Percentiles rank a stretch among this genome's conserved stretches.
Evolutionary conservation across 2,797 vertebrate species (phyloP).

Genomic region (Hydrolagus colliei): DNA sequence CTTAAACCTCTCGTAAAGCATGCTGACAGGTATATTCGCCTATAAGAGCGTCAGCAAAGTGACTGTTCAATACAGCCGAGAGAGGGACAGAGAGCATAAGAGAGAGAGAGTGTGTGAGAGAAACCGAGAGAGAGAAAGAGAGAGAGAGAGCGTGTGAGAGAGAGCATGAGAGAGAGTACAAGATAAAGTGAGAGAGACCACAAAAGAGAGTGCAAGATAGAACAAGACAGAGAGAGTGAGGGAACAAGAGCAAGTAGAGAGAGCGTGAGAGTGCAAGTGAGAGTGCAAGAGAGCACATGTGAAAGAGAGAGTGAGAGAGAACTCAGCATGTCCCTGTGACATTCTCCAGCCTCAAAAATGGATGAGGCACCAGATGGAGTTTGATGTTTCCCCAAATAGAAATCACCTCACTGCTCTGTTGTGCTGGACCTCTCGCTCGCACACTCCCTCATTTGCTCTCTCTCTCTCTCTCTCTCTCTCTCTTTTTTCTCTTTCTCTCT

Average conservation of each 20-base stretch:
- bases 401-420: background rate
- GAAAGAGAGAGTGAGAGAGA: background rate
- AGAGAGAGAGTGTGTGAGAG: too few species aligned
- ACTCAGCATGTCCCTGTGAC: background rate
- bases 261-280: background rate
- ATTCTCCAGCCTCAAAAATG: background rate
- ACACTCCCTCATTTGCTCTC: too few species aligned
- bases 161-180: slow-evolving; percentile 17
- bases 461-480: too few species aligned
- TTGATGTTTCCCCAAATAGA: slow-evolving; percentile 7
- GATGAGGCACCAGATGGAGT: background rate
- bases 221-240: slow-evolving; percentile 29
- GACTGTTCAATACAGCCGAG: slow-evolving; percentile 5
- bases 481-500: too few species aligned
- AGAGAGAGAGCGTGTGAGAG: too few species aligned
- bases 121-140: too few species aligned
- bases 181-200: slow-evolving; percentile 21
- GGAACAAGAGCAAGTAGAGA: slow-evolving; percentile 13
- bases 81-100: slow-evolving; percentile 31
- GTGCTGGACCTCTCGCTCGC: too few species aligned
- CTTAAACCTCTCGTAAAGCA: too few species aligned
- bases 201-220: slow-evolving; percentile 7
- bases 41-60: too few species aligned
- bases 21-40: too few species aligned
- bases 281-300: too few species aligned